Base-by-base conservation (phyloP, 2,797 vertebrate species). In the Erethizon dorsatum region DNA sequence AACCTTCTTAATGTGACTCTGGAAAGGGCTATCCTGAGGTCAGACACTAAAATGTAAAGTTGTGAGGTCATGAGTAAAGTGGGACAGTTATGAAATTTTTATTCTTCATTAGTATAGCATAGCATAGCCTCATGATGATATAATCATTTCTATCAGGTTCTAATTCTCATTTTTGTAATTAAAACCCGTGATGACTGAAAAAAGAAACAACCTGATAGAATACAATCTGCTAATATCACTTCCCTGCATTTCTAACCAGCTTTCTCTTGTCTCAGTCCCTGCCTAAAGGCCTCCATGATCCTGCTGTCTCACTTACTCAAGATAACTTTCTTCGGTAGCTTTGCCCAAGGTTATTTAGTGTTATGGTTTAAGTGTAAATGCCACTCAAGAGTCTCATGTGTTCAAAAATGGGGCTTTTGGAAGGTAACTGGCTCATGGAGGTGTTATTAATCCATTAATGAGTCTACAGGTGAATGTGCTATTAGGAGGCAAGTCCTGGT, bases 11-110 rank as follows among this genome's bases (percentile, higher is more conserved):
- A 97, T 97, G 95, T 98, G 92, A 98, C 97, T 97, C 97, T 97
- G 96, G 97, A 98, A 98, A 92, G 97, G 96, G 93, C 96, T 98
- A 96, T 98, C 97, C 97, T 98, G 97, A 97, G 96, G 98, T 98
- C 98, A 98, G 95, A 97, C 97, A 96, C 95, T 97, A 96, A 98
- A 98, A 98, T 97, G 93, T 98, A 97, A 97, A 98, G 93, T 93
- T 98, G 95, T 97, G 97, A 98, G 97, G 97, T 98, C 97, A 97
- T 98, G 97, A 98, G 97, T 98, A 98, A 88, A 98, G 97, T 97
- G 87, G 84, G 85, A 97, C 83, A 96, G 94, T 94, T 98, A 96
- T 96, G 96, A 98, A 98, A 98, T 91, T 97, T 93, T 98, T 97
- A 97, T 96, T 98, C 79, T 98, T 98, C 92, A 97, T 97, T 97